Percentiles rank a stretch among this genome's conserved stretches.
Conservation (phyloP, 1,140 invertebrate species). For the Drosophila nannoptera region DNA sequence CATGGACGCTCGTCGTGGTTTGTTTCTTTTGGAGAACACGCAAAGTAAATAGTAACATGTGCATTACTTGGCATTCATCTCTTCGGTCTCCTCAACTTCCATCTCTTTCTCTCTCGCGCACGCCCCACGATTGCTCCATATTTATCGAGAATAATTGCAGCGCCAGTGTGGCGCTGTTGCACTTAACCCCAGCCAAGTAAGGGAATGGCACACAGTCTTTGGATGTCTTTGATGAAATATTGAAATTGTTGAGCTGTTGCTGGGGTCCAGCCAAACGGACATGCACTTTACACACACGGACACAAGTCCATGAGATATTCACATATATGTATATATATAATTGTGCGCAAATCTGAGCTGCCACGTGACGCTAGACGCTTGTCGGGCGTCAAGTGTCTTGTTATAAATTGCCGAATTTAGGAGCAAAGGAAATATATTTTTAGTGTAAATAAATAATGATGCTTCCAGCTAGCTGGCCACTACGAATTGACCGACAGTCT, state of each 20-base stretch:
- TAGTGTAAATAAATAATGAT: slow-evolving; percentile 74
- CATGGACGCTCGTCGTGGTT: slow-evolving; percentile 20
- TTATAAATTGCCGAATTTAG: slow-evolving; percentile 74
- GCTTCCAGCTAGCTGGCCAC: slow-evolving; percentile 21
- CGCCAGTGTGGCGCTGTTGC: slow-evolving; percentile 72
- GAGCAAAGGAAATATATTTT: slow-evolving; percentile 72
- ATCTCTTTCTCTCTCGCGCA: too few species aligned
- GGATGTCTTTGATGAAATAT: slow-evolving; percentile 77
- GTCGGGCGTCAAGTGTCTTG: slow-evolving; percentile 70
- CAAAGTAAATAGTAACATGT: slow-evolving; percentile 77
- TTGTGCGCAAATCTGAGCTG: slow-evolving; percentile 43
- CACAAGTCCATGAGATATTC: slow-evolving; percentile 23
- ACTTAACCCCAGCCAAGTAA: slow-evolving; percentile 51
- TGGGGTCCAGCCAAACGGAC: slow-evolving; percentile 48
- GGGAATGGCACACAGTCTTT: slow-evolving; percentile 42
- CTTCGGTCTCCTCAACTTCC: slow-evolving; percentile 19
- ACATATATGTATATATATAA: slow-evolving; percentile 25
- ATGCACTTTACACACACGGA: slow-evolving; percentile 37
- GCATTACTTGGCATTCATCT: slow-evolving; percentile 75
- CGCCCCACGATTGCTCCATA: slow-evolving; percentile 38
- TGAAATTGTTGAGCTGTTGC: slow-evolving; percentile 70
- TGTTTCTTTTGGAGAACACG: slow-evolving; percentile 63
- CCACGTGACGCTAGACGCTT: slow-evolving; percentile 54
- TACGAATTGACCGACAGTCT: slow-evolving; percentile 35
- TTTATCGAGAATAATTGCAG: slow-evolving; percentile 77